Conservation (phyloP, 2,113 vertebrate species). For the Cryptotis parvus region DNA sequence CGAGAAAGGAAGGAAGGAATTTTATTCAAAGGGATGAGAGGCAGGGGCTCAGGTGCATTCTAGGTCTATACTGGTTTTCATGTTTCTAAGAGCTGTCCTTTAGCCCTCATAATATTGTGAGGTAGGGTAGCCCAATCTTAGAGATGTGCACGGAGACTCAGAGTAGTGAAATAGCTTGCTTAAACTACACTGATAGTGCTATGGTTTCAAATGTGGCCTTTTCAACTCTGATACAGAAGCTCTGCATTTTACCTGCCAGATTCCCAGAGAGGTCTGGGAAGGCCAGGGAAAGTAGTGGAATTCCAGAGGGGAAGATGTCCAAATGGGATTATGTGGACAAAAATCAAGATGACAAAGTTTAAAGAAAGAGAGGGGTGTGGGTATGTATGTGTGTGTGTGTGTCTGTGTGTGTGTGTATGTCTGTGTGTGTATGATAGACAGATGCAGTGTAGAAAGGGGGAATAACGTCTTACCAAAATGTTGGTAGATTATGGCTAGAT, state of each 20-base stretch:
- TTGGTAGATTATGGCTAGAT: neutral
- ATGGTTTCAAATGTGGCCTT: neutral
- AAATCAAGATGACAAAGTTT: neutral
- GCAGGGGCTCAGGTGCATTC: neutral
- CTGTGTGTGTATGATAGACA: neutral
- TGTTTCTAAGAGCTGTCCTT: too few species aligned
- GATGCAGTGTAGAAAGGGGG: neutral
- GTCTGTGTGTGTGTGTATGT: neutral
- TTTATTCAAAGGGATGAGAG: neutral
- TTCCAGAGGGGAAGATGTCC: neutral
- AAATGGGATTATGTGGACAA: neutral
- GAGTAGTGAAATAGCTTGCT: neutral
- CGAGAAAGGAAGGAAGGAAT: neutral
- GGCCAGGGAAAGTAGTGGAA: neutral
- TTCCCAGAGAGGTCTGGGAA: neutral
- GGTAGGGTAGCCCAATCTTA: neutral
- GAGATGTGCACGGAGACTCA: neutral
- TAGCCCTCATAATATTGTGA: neutral
- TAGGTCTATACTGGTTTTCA: neutral
- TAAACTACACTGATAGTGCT: neutral
- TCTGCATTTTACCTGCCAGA: neutral
- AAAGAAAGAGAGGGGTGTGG: neutral
- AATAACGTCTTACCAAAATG: neutral
- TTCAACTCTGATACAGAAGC: neutral
- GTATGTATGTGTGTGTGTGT: neutral